Base-by-base conservation (phyloP, 2,113 vertebrate species). In the Leiothrix lutea region DNA sequence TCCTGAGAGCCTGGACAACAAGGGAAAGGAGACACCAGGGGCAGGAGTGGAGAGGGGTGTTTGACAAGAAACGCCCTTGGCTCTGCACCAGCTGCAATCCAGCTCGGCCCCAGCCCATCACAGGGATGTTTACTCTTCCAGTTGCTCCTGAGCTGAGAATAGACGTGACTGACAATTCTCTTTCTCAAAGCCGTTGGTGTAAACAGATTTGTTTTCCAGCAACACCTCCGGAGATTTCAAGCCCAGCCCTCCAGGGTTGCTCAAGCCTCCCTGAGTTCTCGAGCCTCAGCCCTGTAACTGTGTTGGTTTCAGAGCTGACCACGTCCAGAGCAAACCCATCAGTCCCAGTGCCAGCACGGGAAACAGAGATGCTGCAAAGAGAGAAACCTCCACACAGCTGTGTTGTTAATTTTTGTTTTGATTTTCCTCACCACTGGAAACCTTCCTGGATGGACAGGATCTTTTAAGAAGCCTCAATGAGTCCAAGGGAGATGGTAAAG, bases 151-250 rank as follows among this genome's bases (percentile, higher is more conserved):
- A 84, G 81, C 77, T 96, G 82, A 91, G 84, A 95, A 89, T 70
- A 92, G 88, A 90, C 53, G 74, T 89, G 86, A 88, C 58, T 94
- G 90, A 84, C 85, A 94, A 65, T 82, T 80, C 88, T 69, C 65
- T 56, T 78, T 78, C 66, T 89, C 80, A 48, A 78, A 72, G 51
- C 22, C 61, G 45, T 69, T 73, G 79, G 77, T 95, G 92, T 94
- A 88, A 95, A 94, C 89, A 94, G 82, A 71, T 90, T 77, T 78
- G 81, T 61, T 95, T 58, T 92, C 51, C 60, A 93, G 90, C 73
- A 93, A 11, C 40, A 60, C 71, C 90, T 82, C 79, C 57, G 31
- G 81, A 51, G 70, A 61, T 48, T 53, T 61, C 61, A 60, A 92
- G 62, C 87, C 66, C 66, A 80, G 40, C 90, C 73, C 88, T 75